Percentiles rank a stretch among this genome's conserved stretches.
These are phyloP conservation scores for Sardina pilchardus DNA, from an alignment of 2,113 vertebrate genomes.

Conservation along the genomic window DNA sequence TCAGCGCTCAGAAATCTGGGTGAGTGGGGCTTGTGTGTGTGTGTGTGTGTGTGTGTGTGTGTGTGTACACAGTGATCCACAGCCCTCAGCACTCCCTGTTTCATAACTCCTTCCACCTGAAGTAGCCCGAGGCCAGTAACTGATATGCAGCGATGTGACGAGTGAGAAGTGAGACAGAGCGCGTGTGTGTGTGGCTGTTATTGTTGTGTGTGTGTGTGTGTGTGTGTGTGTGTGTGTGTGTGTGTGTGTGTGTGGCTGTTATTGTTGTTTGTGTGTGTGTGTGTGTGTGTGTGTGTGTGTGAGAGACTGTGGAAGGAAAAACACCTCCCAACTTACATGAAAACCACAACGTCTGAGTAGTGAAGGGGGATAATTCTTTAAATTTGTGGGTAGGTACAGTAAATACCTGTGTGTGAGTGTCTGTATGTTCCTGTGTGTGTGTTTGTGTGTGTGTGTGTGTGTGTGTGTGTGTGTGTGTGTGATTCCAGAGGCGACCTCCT, in stretches of 20 bases:
- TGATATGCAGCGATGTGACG: background rate
- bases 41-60: too few relatives aligned
- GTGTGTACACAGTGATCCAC: background rate
- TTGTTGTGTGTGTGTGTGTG: background rate
- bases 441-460: background rate
- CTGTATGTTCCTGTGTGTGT: background rate
- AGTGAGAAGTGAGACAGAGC: background rate
- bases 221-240: background rate
- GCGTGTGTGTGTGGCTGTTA: background rate
- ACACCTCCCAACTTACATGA: background rate
- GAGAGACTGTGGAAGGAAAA: background rate
- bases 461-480: background rate
- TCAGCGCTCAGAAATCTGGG: background rate
- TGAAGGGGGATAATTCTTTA: background rate
- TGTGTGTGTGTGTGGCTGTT: too few relatives aligned
- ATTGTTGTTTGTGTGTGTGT: too few relatives aligned
- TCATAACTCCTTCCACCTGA: background rate
- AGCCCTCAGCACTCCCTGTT: background rate
- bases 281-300: background rate
- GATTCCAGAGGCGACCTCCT: background rate
- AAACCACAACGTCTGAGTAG: background rate
- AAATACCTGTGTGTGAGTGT: background rate
- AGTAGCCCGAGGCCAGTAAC: background rate
- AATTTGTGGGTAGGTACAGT: background rate
- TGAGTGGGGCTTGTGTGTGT: background rate